A percentile compares a stretch with the other conserved stretches of the same genome.
These are phyloP conservation scores for Nestor notabilis DNA, from an alignment of 2,113 vertebrate species.

Conservation along the genomic window DNA sequence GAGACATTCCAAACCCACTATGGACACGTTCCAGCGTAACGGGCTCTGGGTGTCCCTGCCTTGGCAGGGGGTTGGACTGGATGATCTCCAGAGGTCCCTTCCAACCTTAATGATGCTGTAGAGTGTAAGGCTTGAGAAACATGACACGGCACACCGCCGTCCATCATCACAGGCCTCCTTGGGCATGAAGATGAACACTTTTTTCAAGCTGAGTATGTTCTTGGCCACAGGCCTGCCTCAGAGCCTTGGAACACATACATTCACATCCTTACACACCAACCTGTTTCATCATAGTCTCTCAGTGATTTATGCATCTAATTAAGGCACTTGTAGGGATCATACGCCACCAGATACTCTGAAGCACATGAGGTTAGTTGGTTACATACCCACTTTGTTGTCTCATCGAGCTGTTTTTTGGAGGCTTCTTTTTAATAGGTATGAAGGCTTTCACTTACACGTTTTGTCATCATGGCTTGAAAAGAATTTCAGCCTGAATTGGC, in stretches of 20 bases:
- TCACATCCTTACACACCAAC: not conserved
- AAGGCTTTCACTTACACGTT: not conserved
- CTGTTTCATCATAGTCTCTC: not conserved
- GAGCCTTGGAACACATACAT: not conserved
- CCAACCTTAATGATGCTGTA: not conserved
- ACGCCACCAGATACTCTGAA: not conserved
- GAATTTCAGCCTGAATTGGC: not conserved
- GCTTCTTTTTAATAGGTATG: not conserved
- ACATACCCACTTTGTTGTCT: not conserved
- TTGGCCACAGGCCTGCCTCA: not conserved
- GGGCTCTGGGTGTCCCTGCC: not conserved
- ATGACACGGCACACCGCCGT: fast-evolving
- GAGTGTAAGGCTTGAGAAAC: fast-evolving
- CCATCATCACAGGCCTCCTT: not conserved
- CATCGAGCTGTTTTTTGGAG: not conserved
- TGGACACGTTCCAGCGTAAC: not conserved
- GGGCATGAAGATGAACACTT: fast-evolving
- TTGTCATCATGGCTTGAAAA: not conserved
- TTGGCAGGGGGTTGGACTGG: not conserved
- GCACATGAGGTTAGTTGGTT: not conserved
- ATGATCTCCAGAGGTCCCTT: not conserved
- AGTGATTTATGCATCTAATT: not conserved
- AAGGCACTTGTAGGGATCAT: not conserved
- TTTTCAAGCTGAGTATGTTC: not conserved
- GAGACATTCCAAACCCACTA: not conserved